Percentiles rank a stretch among this genome's conserved stretches.
phyloP scores from a whole-genome alignment of 2,113 vertebrate genomes.

The Rhinolophus sinicus region DNA sequence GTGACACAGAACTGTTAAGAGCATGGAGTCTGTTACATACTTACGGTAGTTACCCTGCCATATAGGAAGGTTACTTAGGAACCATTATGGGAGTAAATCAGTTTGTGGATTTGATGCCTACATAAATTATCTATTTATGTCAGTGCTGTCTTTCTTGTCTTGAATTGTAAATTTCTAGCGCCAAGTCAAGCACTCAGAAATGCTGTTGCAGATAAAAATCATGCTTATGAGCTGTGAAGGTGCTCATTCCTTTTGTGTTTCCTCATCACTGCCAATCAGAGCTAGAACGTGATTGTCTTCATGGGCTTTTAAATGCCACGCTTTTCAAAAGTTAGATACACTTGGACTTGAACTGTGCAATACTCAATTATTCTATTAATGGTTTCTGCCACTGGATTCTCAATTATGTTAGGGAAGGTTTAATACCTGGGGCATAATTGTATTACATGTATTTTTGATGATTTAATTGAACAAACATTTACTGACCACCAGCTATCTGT shows the following conservation, averaged over 20 bases:
- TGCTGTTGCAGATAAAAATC: neutral
- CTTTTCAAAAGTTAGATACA: neutral
- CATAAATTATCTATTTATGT: neutral
- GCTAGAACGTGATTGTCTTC: neutral
- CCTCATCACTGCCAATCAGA: neutral
- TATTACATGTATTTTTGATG: slow-evolving; percentile 41
- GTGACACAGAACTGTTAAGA: neutral
- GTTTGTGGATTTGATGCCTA: neutral
- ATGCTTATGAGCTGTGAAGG: neutral
- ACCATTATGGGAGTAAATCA: neutral
- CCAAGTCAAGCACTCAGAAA: neutral
- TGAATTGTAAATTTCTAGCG: neutral
- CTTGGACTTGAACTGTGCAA: neutral
- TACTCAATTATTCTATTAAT: neutral
- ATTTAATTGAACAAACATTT: slow-evolving; percentile 48
- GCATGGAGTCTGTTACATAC: neutral
- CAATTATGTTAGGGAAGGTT: neutral
- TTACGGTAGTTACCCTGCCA: neutral
- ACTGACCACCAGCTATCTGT: neutral
- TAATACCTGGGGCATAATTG: neutral
- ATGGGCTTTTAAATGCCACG: slow-evolving; percentile 2
- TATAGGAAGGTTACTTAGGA: neutral
- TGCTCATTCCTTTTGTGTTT: slow-evolving; percentile 6
- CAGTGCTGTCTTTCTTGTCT: slow-evolving; percentile 41
- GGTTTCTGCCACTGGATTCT: neutral